Percentiles rank a stretch among this genome's conserved stretches.
These are phyloP conservation scores for Actinia tenebrosa DNA, from an alignment of 64 coral and sea anemone species.

Conservation along the genomic window DNA sequence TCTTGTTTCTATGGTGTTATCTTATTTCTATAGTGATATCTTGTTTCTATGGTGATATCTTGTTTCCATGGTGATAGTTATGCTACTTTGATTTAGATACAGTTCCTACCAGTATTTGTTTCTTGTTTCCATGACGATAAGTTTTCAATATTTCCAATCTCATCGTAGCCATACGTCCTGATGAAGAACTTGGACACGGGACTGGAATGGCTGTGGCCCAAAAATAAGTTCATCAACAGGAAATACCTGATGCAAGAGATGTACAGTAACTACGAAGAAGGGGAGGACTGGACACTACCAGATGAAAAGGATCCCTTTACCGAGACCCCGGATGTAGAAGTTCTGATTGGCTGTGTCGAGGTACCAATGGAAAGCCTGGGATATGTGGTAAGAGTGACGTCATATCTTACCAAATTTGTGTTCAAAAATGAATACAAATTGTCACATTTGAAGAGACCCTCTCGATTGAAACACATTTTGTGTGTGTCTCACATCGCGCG, in stretches of 20 bases:
- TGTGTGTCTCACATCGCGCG: too few relatives aligned
- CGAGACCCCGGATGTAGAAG: conserved; percentile 56
- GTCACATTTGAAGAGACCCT: too few relatives aligned
- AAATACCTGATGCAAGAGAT: conserved; percentile 97
- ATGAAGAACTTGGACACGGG: conserved; percentile 89
- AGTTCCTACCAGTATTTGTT: too few relatives aligned
- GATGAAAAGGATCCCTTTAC: conserved; percentile 90
- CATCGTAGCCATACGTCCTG: conserved; percentile 60
- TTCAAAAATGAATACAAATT: too few relatives aligned
- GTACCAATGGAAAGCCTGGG: conserved; percentile 84
- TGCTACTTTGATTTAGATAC: too few relatives aligned
- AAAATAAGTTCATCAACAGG: conserved; percentile 83
- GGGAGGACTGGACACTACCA: conserved; percentile 79
- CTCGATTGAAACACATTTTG: too few relatives aligned
- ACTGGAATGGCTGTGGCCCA: conserved; percentile 83
- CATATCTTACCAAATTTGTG: not conserved
- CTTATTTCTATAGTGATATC: not conserved
- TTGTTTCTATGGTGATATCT: not conserved
- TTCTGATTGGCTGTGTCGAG: conserved; percentile 86
- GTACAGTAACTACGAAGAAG: conserved; percentile 77
- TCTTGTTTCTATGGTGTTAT: too few relatives aligned
- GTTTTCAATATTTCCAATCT: not conserved
- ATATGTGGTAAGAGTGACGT: conserved; percentile 58
- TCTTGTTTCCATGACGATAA: not conserved
- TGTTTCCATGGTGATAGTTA: not conserved